phyloP scores from a whole-genome alignment of 2,888 invertebrate genomes.

The Folsomia candida region DNA sequence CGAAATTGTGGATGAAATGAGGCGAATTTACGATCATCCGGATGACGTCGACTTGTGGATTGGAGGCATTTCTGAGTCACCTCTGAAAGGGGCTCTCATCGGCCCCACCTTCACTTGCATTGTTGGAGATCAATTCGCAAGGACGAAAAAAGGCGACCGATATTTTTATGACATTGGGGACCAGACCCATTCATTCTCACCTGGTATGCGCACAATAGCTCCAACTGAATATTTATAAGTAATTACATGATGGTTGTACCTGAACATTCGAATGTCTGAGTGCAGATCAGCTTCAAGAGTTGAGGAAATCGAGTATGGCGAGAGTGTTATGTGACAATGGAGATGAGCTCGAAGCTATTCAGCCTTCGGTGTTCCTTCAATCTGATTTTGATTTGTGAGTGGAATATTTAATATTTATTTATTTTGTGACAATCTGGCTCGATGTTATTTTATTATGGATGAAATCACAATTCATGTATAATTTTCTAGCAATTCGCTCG shows the following conservation, averaged over 20 bases:
- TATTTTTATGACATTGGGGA: constrained; percentile 55
- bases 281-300: constrained; percentile 67
- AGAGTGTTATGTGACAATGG: constrained; percentile 78
- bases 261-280: too few species aligned
- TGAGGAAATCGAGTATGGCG: constrained; percentile 73
- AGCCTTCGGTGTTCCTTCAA: constrained; percentile 54
- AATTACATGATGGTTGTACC: background rate
- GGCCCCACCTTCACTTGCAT: constrained; percentile 51
- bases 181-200: constrained; percentile 25
- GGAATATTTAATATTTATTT: background rate
- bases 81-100: constrained; percentile 44
- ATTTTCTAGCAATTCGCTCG: constrained; percentile 65
- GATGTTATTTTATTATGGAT: background rate
- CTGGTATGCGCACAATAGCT: too few species aligned
- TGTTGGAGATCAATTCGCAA: constrained; percentile 55
- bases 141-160: constrained; percentile 55
- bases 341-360: constrained; percentile 65
- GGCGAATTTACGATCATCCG: constrained; percentile 31
- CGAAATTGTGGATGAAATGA: constrained; percentile 39
- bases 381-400: constrained; percentile 49
- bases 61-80: constrained; percentile 48
- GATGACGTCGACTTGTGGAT: constrained; percentile 50
- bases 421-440: background rate
- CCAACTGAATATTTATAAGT: too few species aligned
- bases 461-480: background rate